A percentile compares a stretch with the other conserved stretches of the same genome.
Conservation (phyloP, 2,113 vertebrate genomes). For the Indri indri region DNA sequence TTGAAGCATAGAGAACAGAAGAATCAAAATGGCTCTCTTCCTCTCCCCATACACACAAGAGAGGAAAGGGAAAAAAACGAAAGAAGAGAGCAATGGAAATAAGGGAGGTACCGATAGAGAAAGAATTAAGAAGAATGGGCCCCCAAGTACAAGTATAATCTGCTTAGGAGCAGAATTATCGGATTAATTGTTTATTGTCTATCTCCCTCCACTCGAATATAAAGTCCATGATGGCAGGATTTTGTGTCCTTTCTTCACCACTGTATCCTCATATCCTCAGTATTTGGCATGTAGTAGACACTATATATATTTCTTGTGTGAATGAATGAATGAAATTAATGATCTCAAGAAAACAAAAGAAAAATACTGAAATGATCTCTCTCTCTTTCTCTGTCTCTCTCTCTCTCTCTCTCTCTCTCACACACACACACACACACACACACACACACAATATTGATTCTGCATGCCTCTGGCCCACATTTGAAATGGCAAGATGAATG, state of each 20-base stretch:
- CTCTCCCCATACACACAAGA: not conserved
- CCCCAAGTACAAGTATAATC: not conserved
- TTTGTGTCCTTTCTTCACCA: not conserved
- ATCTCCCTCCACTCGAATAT: not conserved
- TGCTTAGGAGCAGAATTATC: not conserved
- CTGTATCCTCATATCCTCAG: not conserved
- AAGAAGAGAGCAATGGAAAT: not conserved
- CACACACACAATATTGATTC: not conserved
- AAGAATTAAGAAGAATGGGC: not conserved
- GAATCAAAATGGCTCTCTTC: slow-evolving; percentile 23
- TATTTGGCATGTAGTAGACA: not conserved
- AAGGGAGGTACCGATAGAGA: not conserved
- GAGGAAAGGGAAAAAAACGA: not conserved
- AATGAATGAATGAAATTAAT: slow-evolving; percentile 34
- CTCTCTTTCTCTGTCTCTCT: too few relatives aligned
- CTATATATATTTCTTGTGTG: not conserved
- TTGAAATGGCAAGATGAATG: slow-evolving; percentile 12
- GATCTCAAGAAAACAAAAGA: not conserved
- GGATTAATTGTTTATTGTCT: not conserved
- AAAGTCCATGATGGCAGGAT: not conserved
- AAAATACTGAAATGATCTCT: too few relatives aligned
- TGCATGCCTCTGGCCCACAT: not conserved
- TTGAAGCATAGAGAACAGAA: slow-evolving; percentile 35
- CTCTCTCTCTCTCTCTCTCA: not conserved
- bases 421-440: not conserved